These are phyloP conservation scores for Theristicus caerulescens DNA, from an alignment of 2,113 vertebrate genomes.

Conservation along the genomic window DNA sequence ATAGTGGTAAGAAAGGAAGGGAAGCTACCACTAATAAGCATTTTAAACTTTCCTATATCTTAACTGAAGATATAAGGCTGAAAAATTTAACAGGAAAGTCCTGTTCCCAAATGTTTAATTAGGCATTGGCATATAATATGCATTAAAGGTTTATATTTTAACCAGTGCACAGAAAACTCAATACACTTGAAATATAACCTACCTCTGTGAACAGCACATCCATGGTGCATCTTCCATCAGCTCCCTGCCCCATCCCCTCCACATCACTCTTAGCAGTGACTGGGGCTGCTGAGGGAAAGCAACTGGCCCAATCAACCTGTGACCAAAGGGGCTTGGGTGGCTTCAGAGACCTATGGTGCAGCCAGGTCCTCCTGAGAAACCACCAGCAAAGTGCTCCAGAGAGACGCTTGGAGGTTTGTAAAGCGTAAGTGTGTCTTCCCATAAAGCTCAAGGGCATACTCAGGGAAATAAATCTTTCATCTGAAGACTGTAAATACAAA, in stretches of 20 bases:
- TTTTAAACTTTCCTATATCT: neutral
- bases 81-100: neutral
- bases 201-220: neutral
- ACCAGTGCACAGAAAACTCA: neutral
- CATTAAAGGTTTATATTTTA: neutral
- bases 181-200: neutral
- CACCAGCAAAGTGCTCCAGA: neutral
- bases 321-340: neutral
- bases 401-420: neutral
- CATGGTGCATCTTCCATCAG: neutral
- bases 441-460: neutral
- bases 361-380: neutral
- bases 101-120: neutral
- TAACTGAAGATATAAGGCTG: neutral
- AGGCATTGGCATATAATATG: neutral
- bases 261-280: accelerated
- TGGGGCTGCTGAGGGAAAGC: neutral
- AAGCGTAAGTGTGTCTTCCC: neutral
- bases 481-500: neutral
- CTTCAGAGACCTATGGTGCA: accelerated
- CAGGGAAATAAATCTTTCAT: neutral
- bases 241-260: neutral
- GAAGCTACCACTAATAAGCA: neutral
- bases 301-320: neutral
- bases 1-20: neutral